phyloP scores from a whole-genome alignment of 2,888 invertebrate genomes.

The Drosophila nigricruria region DNA sequence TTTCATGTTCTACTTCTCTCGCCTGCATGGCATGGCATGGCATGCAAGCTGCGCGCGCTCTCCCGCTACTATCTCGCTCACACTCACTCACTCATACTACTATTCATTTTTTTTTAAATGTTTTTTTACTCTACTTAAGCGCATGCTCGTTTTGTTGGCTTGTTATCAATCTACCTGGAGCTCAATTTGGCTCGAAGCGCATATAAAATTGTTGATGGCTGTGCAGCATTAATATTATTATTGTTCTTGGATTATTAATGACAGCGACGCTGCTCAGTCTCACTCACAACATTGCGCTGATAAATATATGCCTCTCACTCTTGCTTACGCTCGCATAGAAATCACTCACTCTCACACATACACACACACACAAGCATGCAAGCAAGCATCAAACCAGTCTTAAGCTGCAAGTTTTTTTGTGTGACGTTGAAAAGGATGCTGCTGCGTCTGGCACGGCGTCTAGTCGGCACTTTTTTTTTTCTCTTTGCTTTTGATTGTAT shows the following conservation, averaged over 20 bases:
- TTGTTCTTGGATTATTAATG: conserved; percentile 10
- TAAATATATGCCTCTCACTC: conserved; percentile 27
- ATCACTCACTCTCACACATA: not conserved
- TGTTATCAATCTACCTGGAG: conserved; percentile 55
- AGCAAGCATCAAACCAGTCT: conserved; percentile 52
- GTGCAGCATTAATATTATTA: conserved; percentile 37
- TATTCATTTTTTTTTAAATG: not conserved
- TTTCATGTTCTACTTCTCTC: conserved; percentile 35
- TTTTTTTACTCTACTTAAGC: conserved; percentile 16
- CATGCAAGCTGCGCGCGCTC: conserved; percentile 52
- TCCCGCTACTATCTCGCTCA: conserved; percentile 19
- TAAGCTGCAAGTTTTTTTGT: conserved; percentile 45
- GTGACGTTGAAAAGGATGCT: conserved; percentile 52
- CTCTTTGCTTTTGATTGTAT: conserved; percentile 3
- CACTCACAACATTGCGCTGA: conserved; percentile 5
- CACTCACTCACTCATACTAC: conserved; percentile 2
- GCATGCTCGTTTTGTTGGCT: conserved; percentile 58
- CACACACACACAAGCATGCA: conserved; percentile 14
- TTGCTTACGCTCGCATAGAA: conserved; percentile 7
- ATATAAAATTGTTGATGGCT: conserved; percentile 60
- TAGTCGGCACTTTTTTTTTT: conserved; percentile 48
- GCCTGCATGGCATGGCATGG: too few relatives aligned
- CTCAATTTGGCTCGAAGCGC: conserved; percentile 40
- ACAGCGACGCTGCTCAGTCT: conserved; percentile 8
- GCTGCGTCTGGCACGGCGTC: conserved; percentile 58